Evolutionary conservation across 2,113 vertebrate genomes (phyloP).

Genomic region (Nerophis ophidion): DNA sequence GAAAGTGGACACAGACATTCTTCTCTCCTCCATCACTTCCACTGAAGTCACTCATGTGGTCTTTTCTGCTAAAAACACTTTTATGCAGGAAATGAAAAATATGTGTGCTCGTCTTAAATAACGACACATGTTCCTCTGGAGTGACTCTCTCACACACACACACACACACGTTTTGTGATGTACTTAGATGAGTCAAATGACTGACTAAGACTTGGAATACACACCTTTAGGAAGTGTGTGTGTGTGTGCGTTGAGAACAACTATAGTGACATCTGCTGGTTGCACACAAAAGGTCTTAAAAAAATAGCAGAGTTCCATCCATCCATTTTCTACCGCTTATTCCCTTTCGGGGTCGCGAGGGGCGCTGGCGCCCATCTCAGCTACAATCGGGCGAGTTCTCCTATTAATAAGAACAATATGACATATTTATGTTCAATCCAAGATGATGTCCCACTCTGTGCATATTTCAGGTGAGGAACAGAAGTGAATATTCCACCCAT

Average conservation of each 20-base stretch:
- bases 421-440: too few species aligned
- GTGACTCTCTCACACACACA: too few species aligned
- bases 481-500: too few species aligned
- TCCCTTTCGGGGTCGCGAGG: too few species aligned
- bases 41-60: conserved; percentile 41
- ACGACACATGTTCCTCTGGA: conserved; percentile 36
- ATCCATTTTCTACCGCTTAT: too few species aligned
- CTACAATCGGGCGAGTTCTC: too few species aligned
- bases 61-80: conserved; percentile 33
- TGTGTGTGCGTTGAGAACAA: conserved; percentile 19
- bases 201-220: conserved; percentile 65
- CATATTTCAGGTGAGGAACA: too few species aligned
- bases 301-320: too few species aligned
- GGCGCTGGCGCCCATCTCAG: too few species aligned
- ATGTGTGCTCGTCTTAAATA: conserved; percentile 57
- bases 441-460: too few species aligned
- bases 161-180: conserved; percentile 2
- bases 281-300: neutral
- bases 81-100: conserved; percentile 28
- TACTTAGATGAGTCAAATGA: conserved; percentile 56
- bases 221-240: conserved; percentile 44
- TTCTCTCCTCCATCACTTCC: conserved; percentile 43
- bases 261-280: conserved; percentile 60
- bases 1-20: conserved; percentile 30
- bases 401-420: too few species aligned